Percentiles rank a stretch among this genome's conserved stretches.
Conservation (phyloP, 2,797 vertebrate genomes). For the Bradypodion ventrale region DNA sequence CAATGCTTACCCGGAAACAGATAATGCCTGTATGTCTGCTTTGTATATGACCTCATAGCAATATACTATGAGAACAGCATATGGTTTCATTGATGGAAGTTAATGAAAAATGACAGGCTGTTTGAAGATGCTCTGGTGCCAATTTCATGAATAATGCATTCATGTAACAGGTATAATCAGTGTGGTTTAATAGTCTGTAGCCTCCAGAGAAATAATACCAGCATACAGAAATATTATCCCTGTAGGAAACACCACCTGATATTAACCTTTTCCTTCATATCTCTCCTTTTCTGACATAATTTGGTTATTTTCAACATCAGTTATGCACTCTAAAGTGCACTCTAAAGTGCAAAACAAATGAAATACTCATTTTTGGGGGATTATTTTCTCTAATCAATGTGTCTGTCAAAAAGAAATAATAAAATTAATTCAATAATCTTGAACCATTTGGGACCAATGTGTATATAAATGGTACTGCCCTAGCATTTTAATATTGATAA, state of each 20-base stretch:
- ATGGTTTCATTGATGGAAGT: constrained; percentile 82
- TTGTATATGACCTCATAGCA: constrained; percentile 50
- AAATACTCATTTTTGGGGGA: background rate
- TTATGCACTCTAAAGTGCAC: constrained; percentile 49
- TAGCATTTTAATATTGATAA: background rate
- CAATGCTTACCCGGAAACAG: constrained; percentile 53
- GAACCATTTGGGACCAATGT: constrained; percentile 8
- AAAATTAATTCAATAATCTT: background rate
- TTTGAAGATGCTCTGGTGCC: constrained; percentile 82
- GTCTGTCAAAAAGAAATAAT: constrained; percentile 1
- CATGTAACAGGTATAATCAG: constrained; percentile 82
- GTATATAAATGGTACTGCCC: background rate
- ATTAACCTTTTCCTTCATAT: constrained; percentile 9
- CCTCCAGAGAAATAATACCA: constrained; percentile 73
- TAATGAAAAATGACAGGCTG: constrained; percentile 86
- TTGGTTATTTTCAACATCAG: background rate
- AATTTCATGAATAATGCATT: constrained; percentile 87
- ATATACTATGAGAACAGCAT: constrained; percentile 72
- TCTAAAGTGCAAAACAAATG: constrained; percentile 3
- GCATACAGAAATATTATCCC: constrained; percentile 69
- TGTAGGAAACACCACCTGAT: constrained; percentile 45
- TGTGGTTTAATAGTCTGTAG: constrained; percentile 81
- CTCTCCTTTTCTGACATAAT: constrained; percentile 28
- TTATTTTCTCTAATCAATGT: background rate
- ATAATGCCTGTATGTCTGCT: constrained; percentile 48